These are phyloP conservation scores for Arctia plantaginis DNA, from an alignment of 2,888 invertebrate species.

Conservation along the genomic window DNA sequence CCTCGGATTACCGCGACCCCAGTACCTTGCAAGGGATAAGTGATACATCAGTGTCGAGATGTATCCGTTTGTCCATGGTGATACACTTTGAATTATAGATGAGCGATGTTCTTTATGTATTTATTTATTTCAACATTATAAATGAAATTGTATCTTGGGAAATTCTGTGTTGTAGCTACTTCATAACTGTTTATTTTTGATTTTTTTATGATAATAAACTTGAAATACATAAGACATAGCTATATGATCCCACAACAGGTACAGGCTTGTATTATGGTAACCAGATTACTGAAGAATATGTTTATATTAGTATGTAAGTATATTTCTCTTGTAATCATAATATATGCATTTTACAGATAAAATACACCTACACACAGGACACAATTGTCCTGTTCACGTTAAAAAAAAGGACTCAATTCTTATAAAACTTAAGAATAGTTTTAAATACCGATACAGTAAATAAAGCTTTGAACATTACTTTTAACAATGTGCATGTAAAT, in stretches of 20 bases:
- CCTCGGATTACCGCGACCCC: conserved; percentile 71
- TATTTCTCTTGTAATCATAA: no score
- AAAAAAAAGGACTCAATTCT: background rate
- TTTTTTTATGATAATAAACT: background rate
- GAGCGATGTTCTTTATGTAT: conserved; percentile 37
- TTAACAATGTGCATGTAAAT: conserved; percentile 35
- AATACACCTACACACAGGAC: background rate
- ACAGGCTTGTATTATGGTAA: background rate
- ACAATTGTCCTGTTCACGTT: background rate
- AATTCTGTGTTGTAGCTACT: background rate
- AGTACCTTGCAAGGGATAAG: conserved; percentile 56
- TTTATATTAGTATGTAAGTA: no score
- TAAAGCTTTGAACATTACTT: conserved; percentile 6
- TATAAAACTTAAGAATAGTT: background rate
- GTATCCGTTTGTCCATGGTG: conserved; percentile 55
- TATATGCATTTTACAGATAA: no score
- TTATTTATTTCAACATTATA: conserved; percentile 18
- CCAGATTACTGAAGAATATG: no score
- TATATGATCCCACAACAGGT: background rate
- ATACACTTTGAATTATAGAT: conserved; percentile 43
- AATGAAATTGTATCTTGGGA: conserved; percentile 4
- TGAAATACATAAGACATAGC: background rate
- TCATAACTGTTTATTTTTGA: background rate
- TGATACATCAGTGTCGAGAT: conserved; percentile 80
- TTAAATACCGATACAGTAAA: conserved; percentile 2